A percentile compares a stretch with the other conserved stretches of the same genome.
Evolutionary conservation across 2,888 invertebrate genomes (phyloP).

Genomic region (Schizaphis graminum): DNA sequence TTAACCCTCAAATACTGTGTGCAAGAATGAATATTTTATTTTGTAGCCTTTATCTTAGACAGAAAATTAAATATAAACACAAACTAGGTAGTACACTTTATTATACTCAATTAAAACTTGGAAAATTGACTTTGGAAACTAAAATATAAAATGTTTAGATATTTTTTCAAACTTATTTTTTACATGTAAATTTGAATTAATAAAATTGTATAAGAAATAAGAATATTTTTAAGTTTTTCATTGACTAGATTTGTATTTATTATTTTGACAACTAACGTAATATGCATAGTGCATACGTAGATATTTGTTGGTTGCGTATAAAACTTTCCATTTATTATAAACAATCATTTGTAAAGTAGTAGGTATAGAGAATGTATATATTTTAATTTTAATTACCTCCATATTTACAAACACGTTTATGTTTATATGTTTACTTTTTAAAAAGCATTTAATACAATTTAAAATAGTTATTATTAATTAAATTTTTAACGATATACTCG

Average conservation of each 20-base stretch:
- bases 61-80: conserved; percentile 36
- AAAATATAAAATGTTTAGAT: not conserved
- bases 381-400: not conserved
- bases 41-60: not conserved
- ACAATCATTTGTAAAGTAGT: not conserved
- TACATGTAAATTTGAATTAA: not conserved
- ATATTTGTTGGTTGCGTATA: not conserved
- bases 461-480: conserved; percentile 28
- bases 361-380: not conserved
- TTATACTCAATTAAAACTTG: conserved; percentile 26
- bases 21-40: not conserved
- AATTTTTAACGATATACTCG: not conserved
- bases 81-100: conserved; percentile 28
- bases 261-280: not conserved
- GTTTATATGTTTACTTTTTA: not conserved
- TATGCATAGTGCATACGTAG: not conserved
- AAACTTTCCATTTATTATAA: not conserved
- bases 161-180: not conserved
- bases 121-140: conserved; percentile 42
- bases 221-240: not conserved
- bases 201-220: not conserved
- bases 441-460: conserved; percentile 32
- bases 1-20: conserved; percentile 11
- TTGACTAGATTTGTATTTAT: not conserved
- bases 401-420: not conserved